A percentile compares a stretch with the other conserved stretches of the same genome.
Conservation (phyloP, 2,797 vertebrate species). For the Channa striata region DNA sequence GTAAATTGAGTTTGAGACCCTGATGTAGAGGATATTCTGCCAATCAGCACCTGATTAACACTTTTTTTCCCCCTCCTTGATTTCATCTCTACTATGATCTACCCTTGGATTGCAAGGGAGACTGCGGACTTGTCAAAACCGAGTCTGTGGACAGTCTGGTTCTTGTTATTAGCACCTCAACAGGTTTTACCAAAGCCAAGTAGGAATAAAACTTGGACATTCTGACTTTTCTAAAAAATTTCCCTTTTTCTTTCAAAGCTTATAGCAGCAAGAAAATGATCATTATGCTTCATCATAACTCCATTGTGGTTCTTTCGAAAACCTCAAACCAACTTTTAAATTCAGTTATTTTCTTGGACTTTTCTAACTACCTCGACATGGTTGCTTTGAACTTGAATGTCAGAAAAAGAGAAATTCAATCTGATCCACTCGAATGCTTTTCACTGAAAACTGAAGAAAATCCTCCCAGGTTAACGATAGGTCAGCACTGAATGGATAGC, state of each 20-base stretch:
- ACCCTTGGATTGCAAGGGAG: conserved; percentile 63
- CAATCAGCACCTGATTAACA: conserved; percentile 80
- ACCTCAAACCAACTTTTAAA: conserved; percentile 55
- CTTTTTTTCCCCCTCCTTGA: conserved; percentile 50
- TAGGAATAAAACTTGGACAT: conserved; percentile 51
- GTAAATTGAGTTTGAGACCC: too few species aligned
- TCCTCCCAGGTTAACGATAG: conserved; percentile 64
- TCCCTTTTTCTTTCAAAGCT: conserved; percentile 18
- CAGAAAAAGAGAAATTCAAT: conserved; percentile 69
- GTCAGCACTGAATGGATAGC: conserved; percentile 48
- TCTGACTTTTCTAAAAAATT: conserved; percentile 10
- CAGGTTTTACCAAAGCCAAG: conserved; percentile 58
- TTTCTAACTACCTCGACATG: conserved; percentile 24
- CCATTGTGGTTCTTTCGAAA: conserved; percentile 40
- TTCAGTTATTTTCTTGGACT: conserved; percentile 52
- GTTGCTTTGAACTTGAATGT: conserved; percentile 66
- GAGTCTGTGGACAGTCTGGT: conserved; percentile 61
- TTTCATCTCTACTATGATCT: conserved; percentile 70
- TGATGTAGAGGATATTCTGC: too few species aligned
- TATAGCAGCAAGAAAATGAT: conserved; percentile 41
- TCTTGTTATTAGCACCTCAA: conserved; percentile 73
- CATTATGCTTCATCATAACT: conserved; percentile 44
- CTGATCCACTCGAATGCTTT: conserved; percentile 55
- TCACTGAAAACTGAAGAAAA: conserved; percentile 63
- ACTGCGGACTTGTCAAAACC: conserved; percentile 69